Evolutionary conservation across 2,888 invertebrate species (phyloP).

Genomic region (Meiosimyza platycephala): DNA sequence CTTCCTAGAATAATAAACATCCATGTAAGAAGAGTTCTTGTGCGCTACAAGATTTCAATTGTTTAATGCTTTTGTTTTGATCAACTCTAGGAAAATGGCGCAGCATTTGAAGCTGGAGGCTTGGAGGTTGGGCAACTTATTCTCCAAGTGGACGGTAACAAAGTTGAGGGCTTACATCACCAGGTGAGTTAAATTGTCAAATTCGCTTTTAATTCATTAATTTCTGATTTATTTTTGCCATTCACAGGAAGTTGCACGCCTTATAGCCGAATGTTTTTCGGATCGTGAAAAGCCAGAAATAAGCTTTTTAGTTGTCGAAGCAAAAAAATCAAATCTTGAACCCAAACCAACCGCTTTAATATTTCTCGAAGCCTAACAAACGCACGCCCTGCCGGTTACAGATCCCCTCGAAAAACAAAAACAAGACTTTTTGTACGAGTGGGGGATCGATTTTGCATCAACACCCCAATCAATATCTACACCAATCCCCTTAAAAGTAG

Average conservation of each 20-base stretch:
- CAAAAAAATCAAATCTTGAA: slow-evolving; percentile 91
- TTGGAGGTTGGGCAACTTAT: slow-evolving; percentile 95
- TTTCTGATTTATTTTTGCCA: slow-evolving; percentile 15
- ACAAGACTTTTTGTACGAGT: slow-evolving; percentile 62
- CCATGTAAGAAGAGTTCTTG: slow-evolving; percentile 77
- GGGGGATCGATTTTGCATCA: slow-evolving; percentile 67
- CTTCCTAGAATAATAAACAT: slow-evolving; percentile 96
- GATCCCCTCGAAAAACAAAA: slow-evolving; percentile 65
- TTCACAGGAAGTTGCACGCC: slow-evolving; percentile 81
- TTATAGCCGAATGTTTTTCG: slow-evolving; percentile 94
- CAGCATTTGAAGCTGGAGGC: slow-evolving; percentile 92
- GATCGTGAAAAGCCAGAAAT: slow-evolving; percentile 87
- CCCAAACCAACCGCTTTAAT: slow-evolving; percentile 91
- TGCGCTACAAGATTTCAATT: background rate
- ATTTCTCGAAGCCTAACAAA: slow-evolving; percentile 93
- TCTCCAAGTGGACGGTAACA: slow-evolving; percentile 88
- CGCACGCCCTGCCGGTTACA: slow-evolving; percentile 88
- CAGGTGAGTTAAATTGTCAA: slow-evolving; percentile 66
- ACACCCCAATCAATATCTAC: slow-evolving; percentile 65
- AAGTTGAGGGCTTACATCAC: slow-evolving; percentile 84
- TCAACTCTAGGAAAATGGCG: slow-evolving; percentile 84
- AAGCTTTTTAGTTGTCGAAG: slow-evolving; percentile 93
- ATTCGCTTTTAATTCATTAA: background rate
- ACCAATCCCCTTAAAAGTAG: slow-evolving; percentile 64
- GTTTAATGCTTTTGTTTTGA: slow-evolving; percentile 46